Evolutionary conservation across 2,113 vertebrate genomes (phyloP), one percentile per base, ranked within the genome.

Genomic region (Lonchura striata): DNA sequence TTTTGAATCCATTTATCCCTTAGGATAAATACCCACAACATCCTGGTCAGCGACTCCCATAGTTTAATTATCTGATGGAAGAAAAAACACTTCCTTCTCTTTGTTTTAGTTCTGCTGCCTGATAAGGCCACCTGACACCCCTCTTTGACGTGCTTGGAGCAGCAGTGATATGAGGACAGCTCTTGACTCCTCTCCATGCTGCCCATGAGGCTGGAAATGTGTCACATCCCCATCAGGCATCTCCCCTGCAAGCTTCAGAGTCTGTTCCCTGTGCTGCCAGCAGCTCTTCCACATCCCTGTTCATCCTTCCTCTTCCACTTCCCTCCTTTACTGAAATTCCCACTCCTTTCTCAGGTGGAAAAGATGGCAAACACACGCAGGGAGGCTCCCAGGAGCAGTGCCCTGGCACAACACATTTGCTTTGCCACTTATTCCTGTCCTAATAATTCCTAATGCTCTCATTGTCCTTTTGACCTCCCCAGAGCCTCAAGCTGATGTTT

Each of bases 1-100:
- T 81, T 95, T 78, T n/a, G 91, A 93, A 95, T 93, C 86, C 94
- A 96, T 95, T 96, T 93, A 90, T 96, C 94, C 92, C 90, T 83
- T 22, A 93, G 92, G 92, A 93, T 81, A 74, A 97, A 93, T 94
- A 81, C 60, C 88, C 92, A 78, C 88, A 93, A 59, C 86, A 95
- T 97, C 94, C 88, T 93, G 92, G 94, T 95, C 92, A 81, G 94
- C 21, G 76, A 66, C 63, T 93, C 84, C 86, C 80, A 44, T 5
- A 13, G 88, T 86, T 96, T 90, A 93, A 94, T 95, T 88, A 94
- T 59, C 68, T 31, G 30, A 47, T 88, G 72, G 88, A 81, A 70
- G 90, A 65, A 63, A 92, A 90, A 57, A 15, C 47, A 54, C 76
- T 93, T 88, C 79, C 86, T 80, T 77, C 44, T 90, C 59, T 70